Conservation (phyloP, 2,797 vertebrate genomes). For the Florisuga fusca region DNA sequence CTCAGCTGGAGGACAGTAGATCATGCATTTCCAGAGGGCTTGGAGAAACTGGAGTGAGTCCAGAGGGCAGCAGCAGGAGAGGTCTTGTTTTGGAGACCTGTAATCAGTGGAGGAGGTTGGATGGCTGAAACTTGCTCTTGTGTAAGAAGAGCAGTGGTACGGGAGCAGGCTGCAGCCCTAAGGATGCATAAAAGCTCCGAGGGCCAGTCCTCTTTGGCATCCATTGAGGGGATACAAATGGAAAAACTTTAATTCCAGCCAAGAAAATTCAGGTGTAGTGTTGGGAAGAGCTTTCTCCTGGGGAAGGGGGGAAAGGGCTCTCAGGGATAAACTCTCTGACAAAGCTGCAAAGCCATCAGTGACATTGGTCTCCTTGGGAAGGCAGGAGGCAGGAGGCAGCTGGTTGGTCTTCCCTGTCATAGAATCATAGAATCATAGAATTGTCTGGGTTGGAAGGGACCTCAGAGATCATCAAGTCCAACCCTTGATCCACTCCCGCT, state of each 20-base stretch:
- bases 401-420: not conserved
- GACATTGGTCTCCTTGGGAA: accelerated
- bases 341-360: not conserved
- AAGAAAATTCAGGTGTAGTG: not conserved
- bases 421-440: too few species aligned
- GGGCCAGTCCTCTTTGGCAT: not conserved
- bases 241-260: not conserved
- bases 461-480: too few species aligned
- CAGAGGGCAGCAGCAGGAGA: not conserved
- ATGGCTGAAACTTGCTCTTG: not conserved
- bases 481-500: too few species aligned
- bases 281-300: not conserved
- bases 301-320: not conserved
- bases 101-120: not conserved
- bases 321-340: not conserved
- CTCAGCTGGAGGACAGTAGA: not conserved
- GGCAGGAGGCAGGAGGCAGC: not conserved
- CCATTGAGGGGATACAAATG: not conserved
- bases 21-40: not conserved
- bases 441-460: too few species aligned
- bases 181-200: not conserved
- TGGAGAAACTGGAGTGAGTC: not conserved
- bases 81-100: not conserved
- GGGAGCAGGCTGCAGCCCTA: not conserved
- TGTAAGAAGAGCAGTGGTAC: not conserved